These are phyloP conservation scores for Spodoptera littoralis DNA, from an alignment of 2,888 invertebrate genomes.

Conservation along the genomic window DNA sequence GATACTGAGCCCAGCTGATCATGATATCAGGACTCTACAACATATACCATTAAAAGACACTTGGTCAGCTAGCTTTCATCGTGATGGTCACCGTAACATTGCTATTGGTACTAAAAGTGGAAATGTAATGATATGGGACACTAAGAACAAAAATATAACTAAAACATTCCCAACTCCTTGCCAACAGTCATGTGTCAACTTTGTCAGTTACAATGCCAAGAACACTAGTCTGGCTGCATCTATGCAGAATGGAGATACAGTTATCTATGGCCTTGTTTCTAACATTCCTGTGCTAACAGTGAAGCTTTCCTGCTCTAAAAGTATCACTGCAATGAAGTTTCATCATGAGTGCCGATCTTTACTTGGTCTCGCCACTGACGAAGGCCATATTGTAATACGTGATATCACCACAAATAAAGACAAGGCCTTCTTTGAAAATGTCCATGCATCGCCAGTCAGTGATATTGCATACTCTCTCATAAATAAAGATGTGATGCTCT, in stretches of 20 bases:
- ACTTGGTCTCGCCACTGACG: conserved; percentile 85
- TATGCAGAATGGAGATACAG: conserved; percentile 84
- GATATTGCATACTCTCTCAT: conserved; percentile 88
- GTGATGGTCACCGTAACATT: conserved; percentile 82
- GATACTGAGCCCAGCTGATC: conserved; percentile 80
- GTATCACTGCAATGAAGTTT: conserved; percentile 84
- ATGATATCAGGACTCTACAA: conserved; percentile 82
- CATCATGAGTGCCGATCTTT: conserved; percentile 83
- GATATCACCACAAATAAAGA: conserved; percentile 84
- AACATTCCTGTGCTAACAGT: conserved; percentile 83
- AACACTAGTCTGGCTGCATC: conserved; percentile 84
- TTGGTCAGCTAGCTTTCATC: conserved; percentile 84
- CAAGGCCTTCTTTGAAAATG: conserved; percentile 82
- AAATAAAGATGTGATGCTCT: conserved; percentile 87
- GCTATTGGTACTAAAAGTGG: conserved; percentile 84
- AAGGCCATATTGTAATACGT: conserved; percentile 82
- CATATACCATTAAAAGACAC: conserved; percentile 83
- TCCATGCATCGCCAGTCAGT: conserved; percentile 89
- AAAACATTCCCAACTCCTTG: conserved; percentile 82
- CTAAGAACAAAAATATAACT: conserved; percentile 81
- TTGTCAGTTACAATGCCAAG: conserved; percentile 83
- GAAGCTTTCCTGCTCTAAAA: conserved; percentile 79
- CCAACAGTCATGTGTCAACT: conserved; percentile 78
- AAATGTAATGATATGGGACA: conserved; percentile 85
- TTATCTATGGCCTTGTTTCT: conserved; percentile 84